phyloP scores from a whole-genome alignment of 2,113 vertebrate species.

The Gymnorhina tibicen region DNA sequence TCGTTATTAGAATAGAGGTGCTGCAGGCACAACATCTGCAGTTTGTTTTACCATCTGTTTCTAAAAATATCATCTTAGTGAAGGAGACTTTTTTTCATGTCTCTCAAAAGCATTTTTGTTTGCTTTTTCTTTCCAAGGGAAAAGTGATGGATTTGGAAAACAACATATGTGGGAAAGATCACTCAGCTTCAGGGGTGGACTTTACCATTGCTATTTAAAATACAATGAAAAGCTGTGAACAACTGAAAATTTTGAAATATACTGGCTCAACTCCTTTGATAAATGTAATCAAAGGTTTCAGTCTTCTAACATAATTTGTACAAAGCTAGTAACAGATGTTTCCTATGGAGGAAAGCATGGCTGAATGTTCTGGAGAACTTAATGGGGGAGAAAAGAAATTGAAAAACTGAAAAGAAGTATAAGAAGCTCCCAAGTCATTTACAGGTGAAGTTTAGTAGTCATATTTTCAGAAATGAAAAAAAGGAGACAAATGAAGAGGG shows the following conservation, averaged over 20 bases:
- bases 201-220: constrained; percentile 1
- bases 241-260: constrained; percentile 1
- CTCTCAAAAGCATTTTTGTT: constrained; percentile 39
- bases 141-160: constrained; percentile 46
- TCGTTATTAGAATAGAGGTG: constrained; percentile 36
- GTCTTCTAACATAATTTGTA: not conserved
- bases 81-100: not conserved
- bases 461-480: not conserved
- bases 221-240: not conserved
- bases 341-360: not conserved
- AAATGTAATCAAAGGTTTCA: constrained; percentile 61
- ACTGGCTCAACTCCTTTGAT: not conserved
- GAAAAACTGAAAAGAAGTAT: not conserved
- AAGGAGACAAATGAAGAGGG: not conserved
- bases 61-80: constrained; percentile 52
- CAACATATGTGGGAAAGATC: constrained; percentile 51
- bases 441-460: not conserved
- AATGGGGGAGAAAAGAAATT: not conserved
- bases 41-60: constrained; percentile 71
- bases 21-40: constrained; percentile 57
- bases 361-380: constrained; percentile 45
- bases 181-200: constrained; percentile 43
- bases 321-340: constrained; percentile 55
- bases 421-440: not conserved
- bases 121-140: constrained; percentile 22